Evolutionary conservation across 2,113 vertebrate genomes (phyloP).

Genomic region (Ginglymostoma cirratum): DNA sequence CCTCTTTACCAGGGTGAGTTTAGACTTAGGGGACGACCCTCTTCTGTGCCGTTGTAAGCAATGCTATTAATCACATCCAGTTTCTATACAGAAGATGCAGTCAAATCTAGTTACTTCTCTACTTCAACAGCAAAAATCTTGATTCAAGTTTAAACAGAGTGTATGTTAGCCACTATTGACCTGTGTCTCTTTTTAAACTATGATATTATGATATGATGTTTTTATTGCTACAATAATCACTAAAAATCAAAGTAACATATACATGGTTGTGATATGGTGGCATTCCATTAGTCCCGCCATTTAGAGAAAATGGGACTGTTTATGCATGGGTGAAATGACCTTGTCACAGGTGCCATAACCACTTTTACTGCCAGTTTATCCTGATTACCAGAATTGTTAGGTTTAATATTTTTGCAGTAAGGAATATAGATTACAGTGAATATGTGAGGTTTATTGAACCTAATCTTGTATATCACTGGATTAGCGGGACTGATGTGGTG

Average conservation of each 20-base stretch:
- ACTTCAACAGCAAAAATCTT: neutral
- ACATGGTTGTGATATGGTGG: neutral
- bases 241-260: neutral
- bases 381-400: constrained; percentile 9
- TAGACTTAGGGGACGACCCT: constrained; percentile 25
- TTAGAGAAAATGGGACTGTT: constrained; percentile 1
- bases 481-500: neutral
- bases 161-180: neutral
- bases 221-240: constrained; percentile 20
- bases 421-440: neutral
- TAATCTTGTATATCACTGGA: neutral
- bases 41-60: constrained; percentile 31
- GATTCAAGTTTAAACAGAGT: neutral
- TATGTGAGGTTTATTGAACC: constrained; percentile 5
- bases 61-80: constrained; percentile 36
- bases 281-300: neutral
- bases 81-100: constrained; percentile 34
- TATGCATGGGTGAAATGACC: neutral
- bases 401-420: constrained; percentile 20
- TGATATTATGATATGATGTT: neutral
- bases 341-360: neutral
- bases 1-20: constrained; percentile 28
- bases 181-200: neutral
- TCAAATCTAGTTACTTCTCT: neutral
- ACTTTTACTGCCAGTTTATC: constrained; percentile 13